Percentiles rank a stretch among this genome's conserved stretches.
phyloP scores from a whole-genome alignment of 2,113 vertebrate genomes.

The Sakesphorus luctuosus region DNA sequence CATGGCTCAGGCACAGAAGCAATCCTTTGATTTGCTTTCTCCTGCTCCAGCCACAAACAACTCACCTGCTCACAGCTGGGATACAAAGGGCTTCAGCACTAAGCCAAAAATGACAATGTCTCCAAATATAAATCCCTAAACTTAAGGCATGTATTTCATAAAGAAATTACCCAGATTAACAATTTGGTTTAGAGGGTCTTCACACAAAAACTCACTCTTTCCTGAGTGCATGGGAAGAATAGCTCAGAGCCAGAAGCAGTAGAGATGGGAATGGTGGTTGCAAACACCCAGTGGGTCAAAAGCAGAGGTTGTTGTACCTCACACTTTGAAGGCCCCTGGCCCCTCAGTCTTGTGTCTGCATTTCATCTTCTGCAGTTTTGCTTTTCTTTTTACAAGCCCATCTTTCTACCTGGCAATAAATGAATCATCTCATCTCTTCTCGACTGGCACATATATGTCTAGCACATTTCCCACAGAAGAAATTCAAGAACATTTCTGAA shows the following conservation, averaged over 20 bases:
- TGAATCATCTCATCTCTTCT: background rate
- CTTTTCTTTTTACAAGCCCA: background rate
- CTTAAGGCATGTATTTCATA: background rate
- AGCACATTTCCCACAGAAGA: background rate
- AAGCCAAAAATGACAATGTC: background rate
- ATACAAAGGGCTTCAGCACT: background rate
- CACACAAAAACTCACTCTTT: background rate
- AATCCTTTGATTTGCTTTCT: background rate
- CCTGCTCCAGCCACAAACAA: background rate
- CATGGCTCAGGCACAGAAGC: background rate
- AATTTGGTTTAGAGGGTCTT: background rate
- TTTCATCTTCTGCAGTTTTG: background rate
- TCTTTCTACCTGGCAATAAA: background rate
- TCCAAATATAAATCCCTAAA: background rate
- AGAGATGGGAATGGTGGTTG: background rate
- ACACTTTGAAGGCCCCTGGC: background rate
- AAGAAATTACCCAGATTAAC: background rate
- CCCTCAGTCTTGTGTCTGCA: background rate
- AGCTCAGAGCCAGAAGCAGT: background rate
- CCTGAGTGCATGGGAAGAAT: background rate
- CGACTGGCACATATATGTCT: background rate
- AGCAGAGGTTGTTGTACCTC: background rate
- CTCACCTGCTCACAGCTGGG: background rate
- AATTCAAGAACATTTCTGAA: background rate
- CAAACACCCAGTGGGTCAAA: background rate